Percentiles rank a stretch among this genome's conserved stretches.
These are phyloP conservation scores for Halcyon senegalensis DNA, from an alignment of 2,113 vertebrate species.

Conservation along the genomic window DNA sequence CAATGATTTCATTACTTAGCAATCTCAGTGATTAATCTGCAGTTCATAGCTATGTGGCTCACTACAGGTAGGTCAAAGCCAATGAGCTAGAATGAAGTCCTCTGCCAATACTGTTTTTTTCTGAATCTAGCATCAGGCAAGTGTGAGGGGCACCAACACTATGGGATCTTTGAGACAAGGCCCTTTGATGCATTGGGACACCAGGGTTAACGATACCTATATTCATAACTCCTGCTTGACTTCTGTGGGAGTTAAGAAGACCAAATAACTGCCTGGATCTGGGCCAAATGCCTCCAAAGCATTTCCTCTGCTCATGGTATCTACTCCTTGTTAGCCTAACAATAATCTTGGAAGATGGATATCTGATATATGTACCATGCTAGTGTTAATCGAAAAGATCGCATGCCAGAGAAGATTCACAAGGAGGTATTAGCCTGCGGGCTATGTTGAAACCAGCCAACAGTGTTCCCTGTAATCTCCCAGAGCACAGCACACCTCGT, in stretches of 20 bases:
- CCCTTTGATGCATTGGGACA: not conserved
- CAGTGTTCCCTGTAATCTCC: not conserved
- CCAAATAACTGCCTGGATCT: not conserved
- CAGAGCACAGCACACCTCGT: not conserved
- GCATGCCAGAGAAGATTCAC: not conserved
- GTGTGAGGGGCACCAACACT: not conserved
- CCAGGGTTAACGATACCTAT: not conserved
- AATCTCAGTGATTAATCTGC: not conserved
- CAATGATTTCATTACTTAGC: constrained; percentile 28
- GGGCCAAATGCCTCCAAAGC: not conserved
- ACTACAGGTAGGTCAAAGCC: not conserved
- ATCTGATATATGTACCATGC: not conserved
- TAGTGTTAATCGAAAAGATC: not conserved
- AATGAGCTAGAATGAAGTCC: not conserved
- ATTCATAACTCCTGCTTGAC: not conserved
- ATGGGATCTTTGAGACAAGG: not conserved
- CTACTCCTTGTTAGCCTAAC: not conserved
- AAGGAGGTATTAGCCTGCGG: not conserved
- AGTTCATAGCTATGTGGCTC: not conserved
- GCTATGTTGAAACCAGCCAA: not conserved
- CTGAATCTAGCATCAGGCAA: not conserved
- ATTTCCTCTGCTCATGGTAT: not conserved
- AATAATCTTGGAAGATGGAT: not conserved
- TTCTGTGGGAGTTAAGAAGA: not conserved
- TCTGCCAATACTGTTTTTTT: not conserved